Evolutionary conservation across 2,797 vertebrate genomes (phyloP).

Genomic region (Vespertilio murinus): DNA sequence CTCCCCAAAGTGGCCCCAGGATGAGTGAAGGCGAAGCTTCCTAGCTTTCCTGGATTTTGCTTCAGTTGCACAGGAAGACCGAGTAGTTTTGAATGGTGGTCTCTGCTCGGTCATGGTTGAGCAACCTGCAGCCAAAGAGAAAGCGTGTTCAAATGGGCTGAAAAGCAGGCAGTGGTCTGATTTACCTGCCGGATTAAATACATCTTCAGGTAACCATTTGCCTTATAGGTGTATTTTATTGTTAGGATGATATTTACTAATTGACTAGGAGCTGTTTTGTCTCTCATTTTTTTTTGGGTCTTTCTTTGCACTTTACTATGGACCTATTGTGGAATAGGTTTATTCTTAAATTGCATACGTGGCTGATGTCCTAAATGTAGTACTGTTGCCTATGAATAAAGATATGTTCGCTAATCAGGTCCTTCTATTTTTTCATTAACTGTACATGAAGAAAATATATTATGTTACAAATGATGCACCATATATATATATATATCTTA

Average conservation of each 20-base stretch:
- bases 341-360: slow-evolving; percentile 96
- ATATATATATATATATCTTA: slow-evolving; percentile 86
- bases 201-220: slow-evolving; percentile 97
- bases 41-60: slow-evolving; percentile 23
- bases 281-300: slow-evolving; percentile 91
- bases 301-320: slow-evolving; percentile 95
- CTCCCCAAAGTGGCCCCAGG: neutral
- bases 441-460: slow-evolving; percentile 85
- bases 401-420: slow-evolving; percentile 94
- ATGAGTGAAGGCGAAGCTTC: slow-evolving; percentile 46
- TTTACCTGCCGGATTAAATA: slow-evolving; percentile 90
- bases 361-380: slow-evolving; percentile 93
- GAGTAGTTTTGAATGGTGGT: neutral
- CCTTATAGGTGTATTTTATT: slow-evolving; percentile 94
- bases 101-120: slow-evolving; percentile 86
- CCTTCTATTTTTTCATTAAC: slow-evolving; percentile 88
- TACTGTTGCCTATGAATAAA: slow-evolving; percentile 97
- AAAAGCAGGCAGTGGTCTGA: slow-evolving; percentile 89
- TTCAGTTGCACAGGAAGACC: neutral
- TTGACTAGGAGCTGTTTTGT: slow-evolving; percentile 87
- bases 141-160: slow-evolving; percentile 76
- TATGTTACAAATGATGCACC: slow-evolving; percentile 90
- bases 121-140: slow-evolving; percentile 90
- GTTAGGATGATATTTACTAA: slow-evolving; percentile 88
- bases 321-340: slow-evolving; percentile 95